These are phyloP conservation scores for Muricea muricata DNA, from an alignment of 92 coral and sea anemone species.

Conservation along the genomic window DNA sequence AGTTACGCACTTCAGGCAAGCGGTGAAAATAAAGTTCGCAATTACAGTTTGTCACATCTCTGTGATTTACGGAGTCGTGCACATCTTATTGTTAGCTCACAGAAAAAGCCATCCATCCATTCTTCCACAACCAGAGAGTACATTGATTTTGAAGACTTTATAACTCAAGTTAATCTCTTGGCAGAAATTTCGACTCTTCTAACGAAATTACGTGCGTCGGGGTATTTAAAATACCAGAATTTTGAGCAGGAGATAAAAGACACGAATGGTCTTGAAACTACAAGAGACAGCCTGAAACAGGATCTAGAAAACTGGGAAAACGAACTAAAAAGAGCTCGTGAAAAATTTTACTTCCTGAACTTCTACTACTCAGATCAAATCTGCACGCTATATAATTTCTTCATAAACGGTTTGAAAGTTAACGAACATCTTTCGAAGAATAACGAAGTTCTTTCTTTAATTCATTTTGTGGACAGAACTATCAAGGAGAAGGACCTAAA, in stretches of 20 bases:
- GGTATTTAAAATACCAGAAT: conserved; percentile 54
- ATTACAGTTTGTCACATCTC: conserved; percentile 50
- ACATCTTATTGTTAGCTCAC: conserved; percentile 66
- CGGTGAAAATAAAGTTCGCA: conserved; percentile 19
- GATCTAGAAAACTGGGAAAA: conserved; percentile 57
- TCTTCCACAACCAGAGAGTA: not conserved
- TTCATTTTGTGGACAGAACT: too few species aligned
- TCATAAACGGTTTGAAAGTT: conserved; percentile 26
- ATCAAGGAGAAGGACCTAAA: too few species aligned
- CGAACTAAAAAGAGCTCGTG: conserved; percentile 40
- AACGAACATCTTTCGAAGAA: too few species aligned
- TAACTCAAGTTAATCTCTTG: conserved; percentile 63
- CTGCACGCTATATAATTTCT: conserved; percentile 63
- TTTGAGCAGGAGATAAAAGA: conserved; percentile 49
- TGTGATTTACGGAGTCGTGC: conserved; percentile 80
- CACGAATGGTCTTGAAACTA: conserved; percentile 44
- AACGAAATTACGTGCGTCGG: conserved; percentile 60
- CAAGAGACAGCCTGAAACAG: not conserved
- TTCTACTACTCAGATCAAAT: conserved; percentile 75
- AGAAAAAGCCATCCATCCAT: conserved; percentile 22
- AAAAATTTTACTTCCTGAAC: conserved; percentile 60
- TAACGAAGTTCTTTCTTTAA: not conserved
- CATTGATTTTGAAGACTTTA: conserved; percentile 57
- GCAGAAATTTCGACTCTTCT: conserved; percentile 62
- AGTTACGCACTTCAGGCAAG: conserved; percentile 33